phyloP scores from a whole-genome alignment of 1,140 invertebrate genomes.

The Wasmannia auropunctata region DNA sequence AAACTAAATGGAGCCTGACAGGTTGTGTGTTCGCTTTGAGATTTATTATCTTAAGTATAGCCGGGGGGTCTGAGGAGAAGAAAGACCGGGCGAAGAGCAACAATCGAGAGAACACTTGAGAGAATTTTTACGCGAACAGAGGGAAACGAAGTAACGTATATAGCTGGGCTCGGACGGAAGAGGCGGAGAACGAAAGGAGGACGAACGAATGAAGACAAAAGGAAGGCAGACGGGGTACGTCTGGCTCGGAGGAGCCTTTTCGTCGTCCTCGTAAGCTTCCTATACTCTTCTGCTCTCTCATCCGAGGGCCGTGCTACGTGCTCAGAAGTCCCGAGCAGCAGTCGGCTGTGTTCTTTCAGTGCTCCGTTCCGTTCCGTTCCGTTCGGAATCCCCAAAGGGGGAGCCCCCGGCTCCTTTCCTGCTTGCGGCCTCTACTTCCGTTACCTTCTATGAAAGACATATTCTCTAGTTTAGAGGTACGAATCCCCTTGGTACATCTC shows the following conservation, averaged over 20 bases:
- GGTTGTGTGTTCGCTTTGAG: neutral
- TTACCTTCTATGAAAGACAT: conserved; percentile 19
- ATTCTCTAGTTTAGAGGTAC: conserved; percentile 17
- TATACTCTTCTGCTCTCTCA: conserved; percentile 37
- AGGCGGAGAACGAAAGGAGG: neutral
- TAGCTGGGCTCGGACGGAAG: neutral
- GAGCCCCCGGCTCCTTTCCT: neutral
- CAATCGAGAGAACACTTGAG: conserved; percentile 4
- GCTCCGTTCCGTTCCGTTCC: conserved; percentile 37
- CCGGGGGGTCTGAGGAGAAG: neutral
- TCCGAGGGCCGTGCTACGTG: conserved; percentile 56
- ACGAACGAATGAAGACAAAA: conserved; percentile 29
- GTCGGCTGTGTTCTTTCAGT: conserved; percentile 15
- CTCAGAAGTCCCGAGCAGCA: conserved; percentile 46
- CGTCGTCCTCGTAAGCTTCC: conserved; percentile 24
- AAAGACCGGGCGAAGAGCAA: neutral
- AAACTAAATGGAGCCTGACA: neutral
- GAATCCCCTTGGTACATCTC: neutral
- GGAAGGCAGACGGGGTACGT: neutral
- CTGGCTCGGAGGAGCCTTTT: conserved; percentile 47
- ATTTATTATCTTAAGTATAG: conserved; percentile 20
- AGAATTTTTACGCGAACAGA: conserved; percentile 27
- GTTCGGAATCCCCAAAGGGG: conserved; percentile 30
- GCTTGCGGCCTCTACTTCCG: conserved; percentile 12
- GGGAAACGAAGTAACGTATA: conserved; percentile 19